Percentiles rank a stretch among this genome's conserved stretches.
phyloP scores from a whole-genome alignment of 2,888 invertebrate species.

The Tetrapedia diversipes region DNA sequence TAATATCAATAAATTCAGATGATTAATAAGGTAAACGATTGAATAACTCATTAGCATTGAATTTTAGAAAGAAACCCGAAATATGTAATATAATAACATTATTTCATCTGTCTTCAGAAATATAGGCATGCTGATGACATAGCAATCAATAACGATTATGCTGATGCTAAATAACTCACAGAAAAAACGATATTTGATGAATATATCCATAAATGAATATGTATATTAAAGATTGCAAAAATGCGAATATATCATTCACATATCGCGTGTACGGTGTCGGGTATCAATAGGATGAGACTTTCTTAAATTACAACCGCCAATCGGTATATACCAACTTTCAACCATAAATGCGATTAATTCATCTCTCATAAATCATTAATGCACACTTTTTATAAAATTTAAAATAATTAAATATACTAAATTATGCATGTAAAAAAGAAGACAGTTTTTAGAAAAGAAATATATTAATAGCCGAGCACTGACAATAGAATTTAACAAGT shows the following conservation, averaged over 20 bases:
- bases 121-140: not conserved
- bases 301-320: slow-evolving; percentile 22
- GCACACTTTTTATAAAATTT: not conserved
- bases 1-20: not conserved
- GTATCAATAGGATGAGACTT: slow-evolving; percentile 22
- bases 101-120: not conserved
- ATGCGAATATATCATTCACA: slow-evolving; percentile 33
- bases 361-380: not conserved
- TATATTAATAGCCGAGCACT: not conserved
- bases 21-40: not conserved
- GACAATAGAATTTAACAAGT: not conserved
- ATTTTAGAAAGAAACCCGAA: not conserved
- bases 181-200: not conserved
- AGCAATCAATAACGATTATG: slow-evolving; percentile 5
- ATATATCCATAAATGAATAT: slow-evolving; percentile 17
- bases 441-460: not conserved
- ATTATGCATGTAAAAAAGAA: not conserved
- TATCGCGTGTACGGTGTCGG: slow-evolving; percentile 28
- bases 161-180: not conserved
- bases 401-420: not conserved
- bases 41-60: not conserved
- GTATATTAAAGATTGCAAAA: slow-evolving; percentile 16
- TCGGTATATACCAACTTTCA: slow-evolving; percentile 6
- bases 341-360: not conserved
- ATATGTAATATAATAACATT: not conserved